These are phyloP conservation scores for Styela clava DNA, from an alignment of 23 tunicate species.

Conservation along the genomic window DNA sequence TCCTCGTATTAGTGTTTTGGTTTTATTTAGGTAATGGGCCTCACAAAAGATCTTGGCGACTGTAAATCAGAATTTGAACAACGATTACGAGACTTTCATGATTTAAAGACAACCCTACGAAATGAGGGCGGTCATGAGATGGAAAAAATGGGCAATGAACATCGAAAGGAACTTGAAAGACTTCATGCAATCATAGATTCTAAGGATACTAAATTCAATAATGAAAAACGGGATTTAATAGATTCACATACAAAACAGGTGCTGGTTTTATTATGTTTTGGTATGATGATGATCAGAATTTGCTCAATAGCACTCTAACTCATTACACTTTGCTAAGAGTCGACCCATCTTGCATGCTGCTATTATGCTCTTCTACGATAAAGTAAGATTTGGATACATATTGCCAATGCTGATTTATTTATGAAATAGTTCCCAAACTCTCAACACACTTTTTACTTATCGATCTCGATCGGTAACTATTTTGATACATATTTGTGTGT, in stretches of 20 bases:
- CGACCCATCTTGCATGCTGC: too few species aligned
- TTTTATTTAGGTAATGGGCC: conserved; percentile 7
- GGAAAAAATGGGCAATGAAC: conserved; percentile 54
- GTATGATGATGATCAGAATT: too few species aligned
- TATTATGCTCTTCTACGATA: too few species aligned
- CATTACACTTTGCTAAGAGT: too few species aligned
- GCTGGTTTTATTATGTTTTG: background rate
- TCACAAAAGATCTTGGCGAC: conserved; percentile 41
- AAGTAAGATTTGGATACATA: too few species aligned
- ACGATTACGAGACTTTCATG: conserved; percentile 46
- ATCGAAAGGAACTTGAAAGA: conserved; percentile 31
- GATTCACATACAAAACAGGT: conserved; percentile 24
- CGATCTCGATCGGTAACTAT: too few species aligned
- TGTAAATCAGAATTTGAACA: conserved; percentile 76
- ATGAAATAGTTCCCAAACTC: too few species aligned
- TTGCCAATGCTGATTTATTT: too few species aligned
- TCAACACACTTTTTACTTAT: too few species aligned
- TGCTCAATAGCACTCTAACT: too few species aligned
- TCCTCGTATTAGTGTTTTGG: too few species aligned
- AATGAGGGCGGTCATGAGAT: conserved; percentile 48
- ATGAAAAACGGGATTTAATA: conserved; percentile 32
- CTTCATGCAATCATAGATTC: conserved; percentile 13
- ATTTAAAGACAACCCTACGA: conserved; percentile 2
- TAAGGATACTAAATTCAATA: conserved; percentile 22
- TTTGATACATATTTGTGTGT: too few species aligned